Evolutionary conservation across 92 coral and sea anemone genomes (phyloP), one percentile per base, ranked within the genome.

Genomic region (Porites rus): DNA sequence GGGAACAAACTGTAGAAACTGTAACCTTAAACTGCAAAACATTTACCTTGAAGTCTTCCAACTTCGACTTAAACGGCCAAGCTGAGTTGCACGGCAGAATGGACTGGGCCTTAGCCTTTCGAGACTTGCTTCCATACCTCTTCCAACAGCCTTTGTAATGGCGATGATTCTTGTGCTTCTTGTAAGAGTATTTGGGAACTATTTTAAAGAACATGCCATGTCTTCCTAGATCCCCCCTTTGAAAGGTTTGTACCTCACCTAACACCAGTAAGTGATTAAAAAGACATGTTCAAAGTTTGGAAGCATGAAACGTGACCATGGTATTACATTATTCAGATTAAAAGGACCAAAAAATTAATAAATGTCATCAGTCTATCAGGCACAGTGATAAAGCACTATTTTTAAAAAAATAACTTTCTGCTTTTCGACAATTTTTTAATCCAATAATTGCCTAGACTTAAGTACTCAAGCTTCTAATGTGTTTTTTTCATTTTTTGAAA

Each of bases 141-240:
- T 95, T 95, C 99, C 99, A 96, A 65, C 99, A 96, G 16, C 99
- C 98, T 43, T 76, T 68, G 73, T 88, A 94, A 81, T 95, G 95
- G 46, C 83, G 84, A 18, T 80, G 83, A 62, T 81, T 74, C 76
- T 80, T 92, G 78, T 88, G 86, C 21, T 84, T 91, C 72, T 89
- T 91, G 91, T 84, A 94, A 3, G 98, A 94, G 76, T 93, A 95
- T 76, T 96, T 96, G 2, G 99, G 99, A 50, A 96, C 81, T 81
- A 95, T 75, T 81, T 96, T 96, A 66, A 96, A 95, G 75, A 87
- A 93, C 96, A 96, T 93, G 62, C 99, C 99, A 89, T 96, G 94
- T 28, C 89, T 92, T 50, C 96, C 92, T 19, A 96, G 91, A 78
- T 96, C 99, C 10, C 99, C 99, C 59, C 99, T 93, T 71, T 96